A percentile compares a stretch with the other conserved stretches of the same genome.
Conservation (phyloP, 2,888 invertebrate species). For the Ernsta delagoae region DNA sequence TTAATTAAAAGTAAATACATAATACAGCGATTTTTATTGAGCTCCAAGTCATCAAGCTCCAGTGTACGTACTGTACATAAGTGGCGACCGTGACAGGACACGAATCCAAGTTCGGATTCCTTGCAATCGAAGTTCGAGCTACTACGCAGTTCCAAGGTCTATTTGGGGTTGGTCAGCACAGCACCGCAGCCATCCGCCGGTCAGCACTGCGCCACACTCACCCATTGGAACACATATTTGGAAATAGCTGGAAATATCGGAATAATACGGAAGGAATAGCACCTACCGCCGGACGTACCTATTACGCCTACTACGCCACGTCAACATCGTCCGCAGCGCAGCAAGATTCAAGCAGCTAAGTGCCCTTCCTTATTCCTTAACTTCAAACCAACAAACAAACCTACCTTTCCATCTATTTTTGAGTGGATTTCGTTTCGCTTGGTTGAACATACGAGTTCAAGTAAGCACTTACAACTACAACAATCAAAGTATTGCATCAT, state of each 20-base stretch:
- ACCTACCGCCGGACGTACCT: background rate
- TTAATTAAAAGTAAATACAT: too few species aligned
- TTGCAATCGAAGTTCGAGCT: background rate
- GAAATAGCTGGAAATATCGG: background rate
- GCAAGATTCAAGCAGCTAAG: background rate
- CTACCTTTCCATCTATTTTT: background rate
- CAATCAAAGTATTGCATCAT: background rate
- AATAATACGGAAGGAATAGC: background rate
- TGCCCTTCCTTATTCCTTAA: background rate
- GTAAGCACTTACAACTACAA: background rate
- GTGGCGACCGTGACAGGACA: constrained; percentile 4
- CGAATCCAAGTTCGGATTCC: background rate
- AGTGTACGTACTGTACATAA: background rate
- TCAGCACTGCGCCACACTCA: background rate
- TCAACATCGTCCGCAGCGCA: constrained; percentile 2
- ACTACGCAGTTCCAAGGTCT: constrained; percentile 2
- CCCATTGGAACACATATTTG: background rate
- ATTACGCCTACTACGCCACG: background rate
- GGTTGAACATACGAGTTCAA: background rate
- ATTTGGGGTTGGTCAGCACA: constrained; percentile 1
- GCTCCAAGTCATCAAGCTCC: constrained; percentile 4
- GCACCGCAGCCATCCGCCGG: constrained; percentile 8
- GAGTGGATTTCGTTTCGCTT: background rate
- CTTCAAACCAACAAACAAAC: background rate
- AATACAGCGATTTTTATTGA: background rate